Base-by-base conservation (phyloP, 2,797 vertebrate genomes). In the Cyprinodon diabolis region DNA sequence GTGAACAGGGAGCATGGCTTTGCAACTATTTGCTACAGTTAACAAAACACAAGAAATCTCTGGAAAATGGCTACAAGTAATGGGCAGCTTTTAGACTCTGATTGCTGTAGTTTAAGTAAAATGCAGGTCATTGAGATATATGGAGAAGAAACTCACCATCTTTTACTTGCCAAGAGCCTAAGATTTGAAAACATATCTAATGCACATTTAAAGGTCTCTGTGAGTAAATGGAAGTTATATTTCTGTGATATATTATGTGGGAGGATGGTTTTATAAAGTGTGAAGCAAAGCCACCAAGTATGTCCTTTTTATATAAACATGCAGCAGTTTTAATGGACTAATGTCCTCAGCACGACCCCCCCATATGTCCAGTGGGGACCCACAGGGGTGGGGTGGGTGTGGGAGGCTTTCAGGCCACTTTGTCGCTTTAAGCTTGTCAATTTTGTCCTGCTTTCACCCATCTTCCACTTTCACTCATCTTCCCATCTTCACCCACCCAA, bases 361-460 rank as follows among this genome's bases (percentile, higher is more conserved):
- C 25, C 68, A 66, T 19, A 66, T 49, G 79, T 85, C 76, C 76
- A 78, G 30, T 68, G 62, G 54, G 62, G 78, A 77, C 35, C 51
- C 67, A 69, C 67, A 7, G 43, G 75, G 68, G 72, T 47, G 52
- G 72, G 75, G 81, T 43, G 86, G 72, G 67, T 72, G 83, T 71
- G 71, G 81, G 84, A 89, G 73, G 87, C 88, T 91, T 90, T 92
- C 88, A 91, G 83, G 85, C 79, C 89, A 89, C 90, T 92, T 93
- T 91, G 55, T 89, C 89, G 79, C 72, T 84, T 87, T 89, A 74
- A 91, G 75, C 82, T 85, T 80, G 75, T 89, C 91, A 89, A 84
- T 88, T 91, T 80, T 83, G 48, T 66, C 69, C 72, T 47, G 76
- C 81, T 82, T 85, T 81, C 62, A 57, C 73, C 83, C 76, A 71